A percentile compares a stretch with the other conserved stretches of the same genome.
Conservation (phyloP, 2,113 vertebrate species). For the Halichoerus grypus region DNA sequence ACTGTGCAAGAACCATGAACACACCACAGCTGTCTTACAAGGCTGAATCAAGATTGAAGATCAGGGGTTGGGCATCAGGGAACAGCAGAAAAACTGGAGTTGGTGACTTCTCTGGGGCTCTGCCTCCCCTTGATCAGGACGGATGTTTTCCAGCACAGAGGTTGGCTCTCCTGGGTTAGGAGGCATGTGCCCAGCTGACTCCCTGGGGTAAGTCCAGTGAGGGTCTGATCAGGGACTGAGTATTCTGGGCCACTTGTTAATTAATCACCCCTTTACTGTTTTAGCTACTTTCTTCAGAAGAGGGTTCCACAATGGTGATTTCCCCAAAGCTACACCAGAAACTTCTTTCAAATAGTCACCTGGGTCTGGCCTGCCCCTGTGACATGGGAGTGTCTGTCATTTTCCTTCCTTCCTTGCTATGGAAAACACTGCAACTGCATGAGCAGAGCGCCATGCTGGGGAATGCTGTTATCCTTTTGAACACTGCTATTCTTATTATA, state of each 20-base stretch:
- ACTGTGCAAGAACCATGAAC: not conserved
- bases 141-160: not conserved
- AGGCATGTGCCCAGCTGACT: not conserved
- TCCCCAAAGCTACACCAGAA: not conserved
- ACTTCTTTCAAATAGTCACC: constrained; percentile 31
- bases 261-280: constrained; percentile 1
- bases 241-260: constrained; percentile 15
- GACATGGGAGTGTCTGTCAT: constrained; percentile 38
- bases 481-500: constrained; percentile 74
- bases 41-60: not conserved
- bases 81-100: not conserved
- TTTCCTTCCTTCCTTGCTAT: constrained; percentile 61
- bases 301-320: not conserved
- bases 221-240: not conserved
- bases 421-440: not conserved
- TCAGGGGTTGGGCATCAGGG: not conserved
- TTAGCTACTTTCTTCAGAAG: not conserved
- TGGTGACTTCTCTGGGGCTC: not conserved
- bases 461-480: constrained; percentile 68
- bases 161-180: not conserved
- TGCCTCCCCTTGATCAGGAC: not conserved
- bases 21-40: not conserved
- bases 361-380: not conserved
- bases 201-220: not conserved
- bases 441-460: constrained; percentile 13